Base-by-base conservation (phyloP, 2,888 invertebrate genomes). In the Tineola bisselliella region DNA sequence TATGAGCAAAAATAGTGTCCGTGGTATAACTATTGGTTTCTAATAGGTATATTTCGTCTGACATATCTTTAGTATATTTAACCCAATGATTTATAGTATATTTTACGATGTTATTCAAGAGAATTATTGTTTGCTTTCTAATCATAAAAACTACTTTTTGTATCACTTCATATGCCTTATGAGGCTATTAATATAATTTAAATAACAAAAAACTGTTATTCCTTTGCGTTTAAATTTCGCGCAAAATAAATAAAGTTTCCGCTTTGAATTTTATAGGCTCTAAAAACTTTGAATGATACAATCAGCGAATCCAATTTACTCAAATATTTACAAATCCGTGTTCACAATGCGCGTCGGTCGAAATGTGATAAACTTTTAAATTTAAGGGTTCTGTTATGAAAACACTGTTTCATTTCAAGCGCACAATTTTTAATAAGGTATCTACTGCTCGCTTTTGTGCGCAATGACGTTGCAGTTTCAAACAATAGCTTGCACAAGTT, bases 381-480 rank as follows among this genome's bases (percentile, higher is more conserved):
- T 31, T 58, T 69, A 69, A 71, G 73, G 74, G 77, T 76, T 77
- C 75, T 72, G 77, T 84, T 86, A 84, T 84, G 79, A 87, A 82
- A 87, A 86, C 84, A 86, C 74, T 78, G 78, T 75, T 76, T 78
- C 80, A 81, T 83, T 81, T 78, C 70, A 75, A 75, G 77, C 78
- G 76, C 81, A 79, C 75, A 82, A 83, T 82, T 84, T 87, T 86
- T 87, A 87, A 87, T 87, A 86, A 86, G 87, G 80, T 83, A 78
- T 79, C 83, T 80, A 86, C 86, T 84, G 81, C 86, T 18, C 80
- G 82, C 82, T 81, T 84, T 87, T 86, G 86, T 84, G 75, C 69
- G 69, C 65, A 66, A 68, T 87, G 86, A 87, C 78, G 66, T 63
- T 65, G 84, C 84, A 80, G 75, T 77, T 84, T 80, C 68, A 72